phyloP scores from a whole-genome alignment of 2,888 invertebrate genomes.

The Eueremaeus valkanovi region DNA sequence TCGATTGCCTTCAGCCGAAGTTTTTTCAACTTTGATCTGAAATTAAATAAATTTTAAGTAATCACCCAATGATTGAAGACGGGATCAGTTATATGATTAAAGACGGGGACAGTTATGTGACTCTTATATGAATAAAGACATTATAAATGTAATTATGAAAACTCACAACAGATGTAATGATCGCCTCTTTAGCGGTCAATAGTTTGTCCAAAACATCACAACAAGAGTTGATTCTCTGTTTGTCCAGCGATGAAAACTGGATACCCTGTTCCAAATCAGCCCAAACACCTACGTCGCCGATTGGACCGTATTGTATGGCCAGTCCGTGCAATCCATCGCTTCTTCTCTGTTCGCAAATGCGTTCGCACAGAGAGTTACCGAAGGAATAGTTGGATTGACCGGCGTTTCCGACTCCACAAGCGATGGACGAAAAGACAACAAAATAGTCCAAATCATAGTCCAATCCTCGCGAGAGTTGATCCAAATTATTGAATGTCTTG shows the following conservation, averaged over 20 bases:
- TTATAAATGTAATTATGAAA: too few relatives aligned
- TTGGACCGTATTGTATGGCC: neutral
- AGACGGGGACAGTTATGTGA: too few relatives aligned
- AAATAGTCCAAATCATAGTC: neutral
- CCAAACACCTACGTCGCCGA: too few relatives aligned
- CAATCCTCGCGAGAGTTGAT: neutral
- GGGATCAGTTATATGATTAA: neutral
- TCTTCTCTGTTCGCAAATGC: neutral
- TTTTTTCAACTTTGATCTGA: neutral
- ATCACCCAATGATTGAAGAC: neutral
- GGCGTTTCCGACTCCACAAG: neutral
- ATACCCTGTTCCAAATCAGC: neutral
- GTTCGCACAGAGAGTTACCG: neutral
- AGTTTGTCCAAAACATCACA: neutral
- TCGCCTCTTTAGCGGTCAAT: neutral
- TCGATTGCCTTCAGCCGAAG: neutral
- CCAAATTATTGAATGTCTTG: neutral
- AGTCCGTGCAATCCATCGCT: neutral
- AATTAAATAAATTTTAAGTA: too few relatives aligned
- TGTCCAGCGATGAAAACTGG: neutral
- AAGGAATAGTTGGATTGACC: neutral
- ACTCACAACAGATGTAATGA: neutral
- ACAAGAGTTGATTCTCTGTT: neutral
- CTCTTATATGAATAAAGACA: too few relatives aligned
- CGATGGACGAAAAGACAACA: neutral